Evolutionary conservation across 1,140 invertebrate species (phyloP).

Genomic region (Globodera ellingtonae): DNA sequence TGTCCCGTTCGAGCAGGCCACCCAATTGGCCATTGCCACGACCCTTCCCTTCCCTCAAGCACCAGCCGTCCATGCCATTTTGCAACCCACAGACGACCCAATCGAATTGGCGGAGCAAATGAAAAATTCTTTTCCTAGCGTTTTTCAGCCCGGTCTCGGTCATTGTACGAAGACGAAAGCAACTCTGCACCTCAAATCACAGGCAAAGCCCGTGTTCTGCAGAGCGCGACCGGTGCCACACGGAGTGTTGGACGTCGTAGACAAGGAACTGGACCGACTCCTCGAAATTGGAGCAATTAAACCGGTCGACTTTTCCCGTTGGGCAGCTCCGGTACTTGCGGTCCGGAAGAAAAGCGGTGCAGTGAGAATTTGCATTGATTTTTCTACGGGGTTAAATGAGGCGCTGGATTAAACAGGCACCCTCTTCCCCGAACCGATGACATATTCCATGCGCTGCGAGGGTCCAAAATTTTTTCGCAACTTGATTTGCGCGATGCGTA

Average conservation of each 20-base stretch:
- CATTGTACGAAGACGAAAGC: slow-evolving; percentile 38
- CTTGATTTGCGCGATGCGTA: too few relatives aligned
- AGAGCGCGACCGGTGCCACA: slow-evolving; percentile 54
- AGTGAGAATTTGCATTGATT: slow-evolving; percentile 27
- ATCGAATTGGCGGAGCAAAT: not conserved
- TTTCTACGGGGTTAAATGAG: slow-evolving; percentile 37
- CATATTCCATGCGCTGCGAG: too few relatives aligned
- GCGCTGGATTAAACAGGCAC: slow-evolving; percentile 52
- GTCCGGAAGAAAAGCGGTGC: slow-evolving; percentile 36
- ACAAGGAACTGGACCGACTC: slow-evolving; percentile 56
- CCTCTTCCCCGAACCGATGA: slow-evolving; percentile 24
- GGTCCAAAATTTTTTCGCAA: too few relatives aligned
- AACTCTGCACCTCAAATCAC: slow-evolving; percentile 31
- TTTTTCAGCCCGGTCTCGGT: slow-evolving; percentile 17
- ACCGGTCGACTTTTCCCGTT: slow-evolving; percentile 26
- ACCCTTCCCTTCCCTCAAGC: not conserved
- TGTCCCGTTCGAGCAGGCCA: not conserved
- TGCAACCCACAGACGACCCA: not conserved
- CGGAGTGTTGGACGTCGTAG: slow-evolving; percentile 48
- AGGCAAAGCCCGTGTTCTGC: slow-evolving; percentile 30
- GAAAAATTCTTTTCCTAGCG: not conserved
- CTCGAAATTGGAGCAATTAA: slow-evolving; percentile 43
- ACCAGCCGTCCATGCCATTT: not conserved
- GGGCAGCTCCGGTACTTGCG: not conserved
- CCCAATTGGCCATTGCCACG: not conserved